Conservation (phyloP, 2,888 invertebrate species). For the Agriopis marginaria region DNA sequence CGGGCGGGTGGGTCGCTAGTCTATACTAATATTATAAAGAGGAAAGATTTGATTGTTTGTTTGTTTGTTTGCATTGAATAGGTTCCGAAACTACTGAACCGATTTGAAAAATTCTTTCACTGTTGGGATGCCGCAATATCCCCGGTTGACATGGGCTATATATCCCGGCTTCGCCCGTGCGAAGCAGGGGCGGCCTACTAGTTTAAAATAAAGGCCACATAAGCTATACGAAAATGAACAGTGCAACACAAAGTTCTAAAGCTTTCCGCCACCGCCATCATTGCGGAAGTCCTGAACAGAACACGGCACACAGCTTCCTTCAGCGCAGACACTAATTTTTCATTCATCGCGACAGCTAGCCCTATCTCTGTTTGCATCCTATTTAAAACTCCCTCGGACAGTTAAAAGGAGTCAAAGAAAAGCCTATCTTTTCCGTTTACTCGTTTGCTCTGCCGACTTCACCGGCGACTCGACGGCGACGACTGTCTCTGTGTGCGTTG, state of each 20-base stretch:
- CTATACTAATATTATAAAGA: too few relatives aligned
- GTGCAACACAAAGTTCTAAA: conserved; percentile 9
- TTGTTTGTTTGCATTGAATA: too few relatives aligned
- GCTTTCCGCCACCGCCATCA: conserved; percentile 16
- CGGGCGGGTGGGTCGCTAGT: too few relatives aligned
- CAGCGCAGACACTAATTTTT: conserved; percentile 63
- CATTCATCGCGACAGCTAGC: conserved; percentile 70
- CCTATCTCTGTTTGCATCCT: conserved; percentile 84
- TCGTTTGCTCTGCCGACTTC: conserved; percentile 76
- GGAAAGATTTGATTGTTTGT: too few relatives aligned
- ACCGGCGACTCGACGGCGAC: conserved; percentile 31
- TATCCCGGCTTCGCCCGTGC: too few relatives aligned
- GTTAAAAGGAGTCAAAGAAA: conserved; percentile 82
- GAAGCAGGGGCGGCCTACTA: too few relatives aligned
- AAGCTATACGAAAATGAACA: neutral
- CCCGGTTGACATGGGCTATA: too few relatives aligned
- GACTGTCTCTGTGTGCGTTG: conserved; percentile 35
- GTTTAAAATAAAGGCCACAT: neutral
- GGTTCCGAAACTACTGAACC: too few relatives aligned
- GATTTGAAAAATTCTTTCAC: too few relatives aligned
- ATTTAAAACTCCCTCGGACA: conserved; percentile 79
- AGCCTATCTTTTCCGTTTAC: conserved; percentile 81
- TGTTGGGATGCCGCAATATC: too few relatives aligned
- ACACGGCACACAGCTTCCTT: conserved; percentile 26
- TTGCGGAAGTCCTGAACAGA: conserved; percentile 13